Conservation (phyloP, 2,888 invertebrate species). For the Drosophila incognita region DNA sequence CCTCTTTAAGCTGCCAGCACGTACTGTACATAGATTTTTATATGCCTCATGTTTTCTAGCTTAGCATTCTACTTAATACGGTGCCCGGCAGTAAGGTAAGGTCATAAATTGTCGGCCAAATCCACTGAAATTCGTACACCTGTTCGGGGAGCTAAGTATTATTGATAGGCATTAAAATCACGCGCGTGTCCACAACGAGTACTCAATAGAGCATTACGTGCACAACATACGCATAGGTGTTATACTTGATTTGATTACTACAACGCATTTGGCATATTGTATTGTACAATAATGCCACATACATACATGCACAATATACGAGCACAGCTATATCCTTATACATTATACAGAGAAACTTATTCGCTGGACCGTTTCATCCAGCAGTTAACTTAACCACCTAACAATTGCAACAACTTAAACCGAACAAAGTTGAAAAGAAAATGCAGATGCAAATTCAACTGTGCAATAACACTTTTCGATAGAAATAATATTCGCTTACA, state of each 20-base stretch:
- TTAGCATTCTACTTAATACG: constrained; percentile 30
- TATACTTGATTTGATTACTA: constrained; percentile 35
- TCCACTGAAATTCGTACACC: constrained; percentile 74
- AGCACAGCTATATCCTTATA: not conserved
- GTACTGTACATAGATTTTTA: constrained; percentile 69
- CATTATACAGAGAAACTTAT: not conserved
- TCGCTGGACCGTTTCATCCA: constrained; percentile 28
- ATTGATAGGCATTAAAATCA: constrained; percentile 75
- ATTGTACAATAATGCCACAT: not conserved
- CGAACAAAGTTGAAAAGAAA: constrained; percentile 26
- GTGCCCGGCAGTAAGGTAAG: constrained; percentile 4
- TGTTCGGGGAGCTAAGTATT: constrained; percentile 64
- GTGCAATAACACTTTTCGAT: constrained; percentile 43
- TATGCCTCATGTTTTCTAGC: constrained; percentile 42
- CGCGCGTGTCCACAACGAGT: constrained; percentile 71
- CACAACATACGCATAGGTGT: constrained; percentile 51
- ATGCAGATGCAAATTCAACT: constrained; percentile 49
- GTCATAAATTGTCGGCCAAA: constrained; percentile 61
- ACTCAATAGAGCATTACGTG: constrained; percentile 61
- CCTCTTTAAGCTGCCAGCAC: constrained; percentile 46
- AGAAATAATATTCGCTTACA: not conserved
- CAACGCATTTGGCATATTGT: constrained; percentile 15
- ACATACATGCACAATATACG: not conserved
- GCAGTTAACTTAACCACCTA: constrained; percentile 33
- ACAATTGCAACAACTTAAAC: not conserved